Evolutionary conservation across 2,888 invertebrate species (phyloP).

Genomic region (Gandaritis pyraliata): DNA sequence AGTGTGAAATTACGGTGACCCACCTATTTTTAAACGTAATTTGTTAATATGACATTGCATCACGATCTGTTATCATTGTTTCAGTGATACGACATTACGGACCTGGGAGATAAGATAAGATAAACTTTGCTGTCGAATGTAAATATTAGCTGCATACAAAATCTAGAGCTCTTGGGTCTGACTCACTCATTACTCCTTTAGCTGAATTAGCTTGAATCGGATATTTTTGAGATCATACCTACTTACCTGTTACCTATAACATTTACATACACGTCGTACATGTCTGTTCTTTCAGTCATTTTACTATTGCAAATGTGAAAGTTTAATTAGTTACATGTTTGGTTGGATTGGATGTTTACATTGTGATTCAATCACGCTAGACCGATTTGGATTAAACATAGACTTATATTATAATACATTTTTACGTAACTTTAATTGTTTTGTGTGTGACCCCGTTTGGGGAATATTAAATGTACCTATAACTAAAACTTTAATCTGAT

Average conservation of each 20-base stretch:
- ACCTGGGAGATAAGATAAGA: constrained; percentile 47
- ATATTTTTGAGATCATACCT: constrained; percentile 10
- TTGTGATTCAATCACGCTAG: no score
- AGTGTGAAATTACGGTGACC: constrained; percentile 3
- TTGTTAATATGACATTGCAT: constrained; percentile 28
- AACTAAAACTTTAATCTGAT: constrained; percentile 1
- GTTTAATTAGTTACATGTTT: no score
- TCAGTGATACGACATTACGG: constrained; percentile 47
- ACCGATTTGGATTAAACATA: no score
- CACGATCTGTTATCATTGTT: constrained; percentile 43
- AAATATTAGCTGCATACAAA: constrained; percentile 37
- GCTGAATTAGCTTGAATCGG: constrained; percentile 6
- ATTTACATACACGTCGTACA: background rate
- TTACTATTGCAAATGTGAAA: background rate
- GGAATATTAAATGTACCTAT: background rate
- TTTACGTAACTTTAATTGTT: no score
- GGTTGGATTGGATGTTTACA: no score
- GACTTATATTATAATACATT: no score
- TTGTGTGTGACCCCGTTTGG: background rate
- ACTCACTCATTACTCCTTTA: constrained; percentile 5
- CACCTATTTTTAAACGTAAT: constrained; percentile 18
- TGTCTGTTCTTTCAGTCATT: background rate
- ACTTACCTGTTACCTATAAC: background rate
- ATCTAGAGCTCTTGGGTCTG: constrained; percentile 25
- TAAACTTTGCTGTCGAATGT: constrained; percentile 21